Percentiles rank a stretch among this genome's conserved stretches.
Conservation (phyloP, 2,888 invertebrate species). For the Automeris io region DNA sequence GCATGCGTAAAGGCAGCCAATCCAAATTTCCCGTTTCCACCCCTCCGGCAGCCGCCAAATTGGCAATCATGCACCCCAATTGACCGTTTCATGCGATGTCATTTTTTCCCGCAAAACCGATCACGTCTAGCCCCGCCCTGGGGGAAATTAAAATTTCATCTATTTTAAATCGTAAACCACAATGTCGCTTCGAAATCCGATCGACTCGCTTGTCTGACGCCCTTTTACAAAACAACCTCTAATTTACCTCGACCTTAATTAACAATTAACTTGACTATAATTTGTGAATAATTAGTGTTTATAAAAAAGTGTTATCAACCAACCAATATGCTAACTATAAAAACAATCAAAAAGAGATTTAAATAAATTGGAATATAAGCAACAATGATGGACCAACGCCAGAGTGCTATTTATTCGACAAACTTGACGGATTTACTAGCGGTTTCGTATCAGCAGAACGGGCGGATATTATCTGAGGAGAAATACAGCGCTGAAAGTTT, state of each 20-base stretch:
- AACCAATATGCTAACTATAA: slow-evolving; percentile 16
- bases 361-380: slow-evolving; percentile 21
- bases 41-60: slow-evolving; percentile 27
- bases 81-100: slow-evolving; percentile 65
- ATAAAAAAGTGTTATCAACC: neutral
- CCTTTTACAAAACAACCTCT: neutral
- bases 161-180: slow-evolving; percentile 61
- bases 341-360: slow-evolving; percentile 20
- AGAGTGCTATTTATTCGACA: slow-evolving; percentile 46
- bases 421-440: slow-evolving; percentile 55
- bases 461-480: slow-evolving; percentile 31
- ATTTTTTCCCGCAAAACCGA: slow-evolving; percentile 68
- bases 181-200: slow-evolving; percentile 25
- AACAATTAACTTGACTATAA: slow-evolving; percentile 14
- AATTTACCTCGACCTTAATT: slow-evolving; percentile 21
- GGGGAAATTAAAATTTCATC: slow-evolving; percentile 49
- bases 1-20: slow-evolving; percentile 60
- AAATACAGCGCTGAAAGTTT: slow-evolving; percentile 37
- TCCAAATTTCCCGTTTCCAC: slow-evolving; percentile 28
- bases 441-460: slow-evolving; percentile 54
- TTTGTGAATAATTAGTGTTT: neutral
- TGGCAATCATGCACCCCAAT: slow-evolving; percentile 52
- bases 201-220: neutral
- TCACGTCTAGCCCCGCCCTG: slow-evolving; percentile 58
- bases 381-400: slow-evolving; percentile 59